Conservation (phyloP, 2,797 vertebrate species). For the Mus caroli region DNA sequence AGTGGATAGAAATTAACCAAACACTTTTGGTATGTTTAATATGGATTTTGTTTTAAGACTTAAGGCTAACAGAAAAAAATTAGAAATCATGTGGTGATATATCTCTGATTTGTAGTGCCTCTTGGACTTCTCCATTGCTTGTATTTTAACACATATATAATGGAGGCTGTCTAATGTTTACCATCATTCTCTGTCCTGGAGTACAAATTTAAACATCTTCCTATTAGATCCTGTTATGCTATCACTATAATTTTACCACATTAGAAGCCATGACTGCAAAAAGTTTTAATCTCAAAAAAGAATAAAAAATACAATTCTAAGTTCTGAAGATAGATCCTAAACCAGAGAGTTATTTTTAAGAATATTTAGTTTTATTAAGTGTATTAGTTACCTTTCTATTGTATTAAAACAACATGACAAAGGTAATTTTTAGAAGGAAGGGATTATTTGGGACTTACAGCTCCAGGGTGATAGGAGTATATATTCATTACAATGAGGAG, state of each 20-base stretch:
- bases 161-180: background rate
- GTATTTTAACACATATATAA: fast-evolving
- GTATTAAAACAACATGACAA: background rate
- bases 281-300: background rate
- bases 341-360: background rate
- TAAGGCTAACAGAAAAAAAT: background rate
- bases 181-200: background rate
- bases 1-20: background rate
- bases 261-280: background rate
- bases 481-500: no score
- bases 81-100: background rate
- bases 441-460: background rate
- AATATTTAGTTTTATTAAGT: background rate
- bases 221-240: background rate
- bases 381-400: background rate
- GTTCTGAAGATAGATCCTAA: background rate
- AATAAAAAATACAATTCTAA: background rate
- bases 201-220: background rate
- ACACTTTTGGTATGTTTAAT: slow-evolving; percentile 18
- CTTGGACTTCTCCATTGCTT: background rate
- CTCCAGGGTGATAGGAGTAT: background rate
- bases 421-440: background rate
- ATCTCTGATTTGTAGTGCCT: background rate
- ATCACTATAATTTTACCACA: background rate
- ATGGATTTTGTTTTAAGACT: background rate